A percentile compares a stretch with the other conserved stretches of the same genome.
Evolutionary conservation across 2,888 invertebrate genomes (phyloP).

Genomic region (Agrochola lota): DNA sequence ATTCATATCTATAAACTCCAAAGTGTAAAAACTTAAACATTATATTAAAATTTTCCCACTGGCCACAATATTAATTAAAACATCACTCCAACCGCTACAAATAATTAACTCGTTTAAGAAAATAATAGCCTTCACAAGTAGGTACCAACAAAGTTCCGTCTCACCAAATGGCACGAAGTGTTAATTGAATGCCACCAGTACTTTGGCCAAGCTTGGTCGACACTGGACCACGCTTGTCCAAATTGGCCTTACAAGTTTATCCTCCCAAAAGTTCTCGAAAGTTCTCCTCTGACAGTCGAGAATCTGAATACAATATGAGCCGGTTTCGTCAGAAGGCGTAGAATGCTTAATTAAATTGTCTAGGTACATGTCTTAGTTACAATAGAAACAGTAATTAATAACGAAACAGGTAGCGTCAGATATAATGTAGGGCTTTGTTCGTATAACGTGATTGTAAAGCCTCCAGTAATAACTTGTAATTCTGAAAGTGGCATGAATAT

Average conservation of each 20-base stretch:
- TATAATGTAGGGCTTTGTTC: slow-evolving; percentile 36
- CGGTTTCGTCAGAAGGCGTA: slow-evolving; percentile 9
- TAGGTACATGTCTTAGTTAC: slow-evolving; percentile 19
- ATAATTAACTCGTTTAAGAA: slow-evolving; percentile 41
- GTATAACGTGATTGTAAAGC: slow-evolving; percentile 18
- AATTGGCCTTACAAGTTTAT: slow-evolving; percentile 58
- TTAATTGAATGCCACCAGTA: slow-evolving; percentile 58
- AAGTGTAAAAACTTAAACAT: not conserved
- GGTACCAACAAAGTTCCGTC: slow-evolving; percentile 44
- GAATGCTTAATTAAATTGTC: slow-evolving; percentile 22
- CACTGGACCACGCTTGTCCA: slow-evolving; percentile 44
- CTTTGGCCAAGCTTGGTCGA: slow-evolving; percentile 40
- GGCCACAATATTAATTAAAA: slow-evolving; percentile 32
- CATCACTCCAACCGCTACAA: slow-evolving; percentile 31
- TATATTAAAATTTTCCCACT: slow-evolving; percentile 10
- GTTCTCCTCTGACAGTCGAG: slow-evolving; percentile 14
- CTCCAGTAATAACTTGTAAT: slow-evolving; percentile 13
- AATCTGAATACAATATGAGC: slow-evolving; percentile 34
- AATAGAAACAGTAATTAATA: slow-evolving; percentile 33
- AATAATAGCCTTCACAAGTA: slow-evolving; percentile 40
- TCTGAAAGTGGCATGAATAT: slow-evolving; percentile 17
- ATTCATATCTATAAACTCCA: not conserved
- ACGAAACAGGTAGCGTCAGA: slow-evolving; percentile 4
- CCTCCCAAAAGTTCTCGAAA: slow-evolving; percentile 47
- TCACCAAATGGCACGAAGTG: slow-evolving; percentile 49